Evolutionary conservation across 2,888 invertebrate species (phyloP).

Genomic region (Stenichneumon culpator): DNA sequence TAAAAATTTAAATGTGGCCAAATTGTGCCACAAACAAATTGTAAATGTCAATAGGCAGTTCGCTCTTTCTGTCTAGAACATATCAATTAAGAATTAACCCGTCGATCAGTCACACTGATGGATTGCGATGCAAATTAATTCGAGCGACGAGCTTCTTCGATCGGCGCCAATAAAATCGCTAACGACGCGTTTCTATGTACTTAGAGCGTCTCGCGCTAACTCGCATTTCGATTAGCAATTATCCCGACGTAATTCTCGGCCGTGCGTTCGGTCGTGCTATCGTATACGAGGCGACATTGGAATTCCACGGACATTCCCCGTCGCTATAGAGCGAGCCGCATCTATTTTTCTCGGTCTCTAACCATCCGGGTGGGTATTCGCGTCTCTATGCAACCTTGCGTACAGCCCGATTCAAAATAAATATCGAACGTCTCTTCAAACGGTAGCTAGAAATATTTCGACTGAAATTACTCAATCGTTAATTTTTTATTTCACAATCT

Average conservation of each 20-base stretch:
- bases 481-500: neutral
- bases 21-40: neutral
- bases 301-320: slow-evolving; percentile 53
- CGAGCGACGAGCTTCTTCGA: slow-evolving; percentile 45
- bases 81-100: slow-evolving; percentile 53
- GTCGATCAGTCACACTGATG: slow-evolving; percentile 57
- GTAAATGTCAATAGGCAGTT: neutral
- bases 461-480: neutral
- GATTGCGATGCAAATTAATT: slow-evolving; percentile 44
- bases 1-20: neutral
- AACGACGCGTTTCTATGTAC: slow-evolving; percentile 42
- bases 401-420: neutral
- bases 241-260: slow-evolving; percentile 63
- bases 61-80: neutral
- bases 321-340: slow-evolving; percentile 21
- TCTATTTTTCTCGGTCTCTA: slow-evolving; percentile 35
- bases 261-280: slow-evolving; percentile 19
- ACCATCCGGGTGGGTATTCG: slow-evolving; percentile 37
- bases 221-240: slow-evolving; percentile 60
- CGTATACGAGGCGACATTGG: slow-evolving; percentile 50
- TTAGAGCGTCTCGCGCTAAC: slow-evolving; percentile 34
- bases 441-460: neutral
- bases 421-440: neutral
- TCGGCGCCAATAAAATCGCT: slow-evolving; percentile 60
- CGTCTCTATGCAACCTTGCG: neutral